Conservation (phyloP, 2,113 vertebrate genomes). For the Muntiacus muntjak region DNA sequence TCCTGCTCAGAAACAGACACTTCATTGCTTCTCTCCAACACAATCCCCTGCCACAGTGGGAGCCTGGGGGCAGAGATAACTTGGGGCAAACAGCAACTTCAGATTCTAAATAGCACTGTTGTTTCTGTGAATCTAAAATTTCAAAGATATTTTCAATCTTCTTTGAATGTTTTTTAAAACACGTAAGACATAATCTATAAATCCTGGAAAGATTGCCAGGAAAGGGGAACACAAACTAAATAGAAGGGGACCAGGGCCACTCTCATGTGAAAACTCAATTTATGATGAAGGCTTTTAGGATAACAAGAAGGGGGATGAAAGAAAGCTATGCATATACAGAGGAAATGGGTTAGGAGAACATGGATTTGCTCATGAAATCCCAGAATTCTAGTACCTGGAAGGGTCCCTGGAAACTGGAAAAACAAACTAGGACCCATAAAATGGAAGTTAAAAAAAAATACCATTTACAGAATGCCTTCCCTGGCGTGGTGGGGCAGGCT, state of each 20-base stretch:
- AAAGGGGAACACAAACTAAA: not conserved
- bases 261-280: not conserved
- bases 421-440: not conserved
- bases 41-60: not conserved
- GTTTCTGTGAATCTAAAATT: not conserved
- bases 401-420: not conserved
- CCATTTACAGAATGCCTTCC: not conserved
- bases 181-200: not conserved
- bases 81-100: not conserved
- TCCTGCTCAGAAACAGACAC: not conserved
- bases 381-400: not conserved
- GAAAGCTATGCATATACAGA: not conserved
- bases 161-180: not conserved
- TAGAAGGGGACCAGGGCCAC: not conserved
- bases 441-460: not conserved
- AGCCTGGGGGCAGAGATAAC: not conserved
- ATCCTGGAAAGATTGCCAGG: not conserved
- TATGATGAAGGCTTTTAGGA: not conserved
- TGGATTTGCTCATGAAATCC: not conserved
- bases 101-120: not conserved
- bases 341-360: not conserved
- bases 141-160: not conserved
- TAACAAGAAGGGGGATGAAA: not conserved
- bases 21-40: not conserved
- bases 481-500: not conserved